Percentiles rank a stretch among this genome's conserved stretches.
Conservation (phyloP, 1,140 invertebrate species). For the Neocloeon triangulifer region DNA sequence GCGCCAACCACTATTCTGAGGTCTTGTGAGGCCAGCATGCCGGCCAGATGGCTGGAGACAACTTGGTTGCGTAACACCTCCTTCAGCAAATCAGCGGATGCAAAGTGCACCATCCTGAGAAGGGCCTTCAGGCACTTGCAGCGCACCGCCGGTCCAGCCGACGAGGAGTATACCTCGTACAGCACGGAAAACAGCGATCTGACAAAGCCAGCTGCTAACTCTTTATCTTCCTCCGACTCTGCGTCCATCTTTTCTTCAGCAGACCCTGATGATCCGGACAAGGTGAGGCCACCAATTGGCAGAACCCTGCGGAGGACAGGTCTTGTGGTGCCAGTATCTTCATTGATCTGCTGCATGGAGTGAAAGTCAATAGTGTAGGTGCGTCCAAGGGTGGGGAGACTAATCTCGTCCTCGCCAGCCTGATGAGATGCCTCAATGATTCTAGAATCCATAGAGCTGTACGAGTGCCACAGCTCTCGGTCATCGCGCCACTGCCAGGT, state of each 20-base stretch:
- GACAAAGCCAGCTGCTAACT: constrained; percentile 55
- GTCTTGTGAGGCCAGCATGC: constrained; percentile 92
- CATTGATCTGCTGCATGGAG: constrained; percentile 95
- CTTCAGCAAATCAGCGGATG: constrained; percentile 60
- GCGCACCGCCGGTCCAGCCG: constrained; percentile 87
- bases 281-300: constrained; percentile 9
- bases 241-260: constrained; percentile 24
- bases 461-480: constrained; percentile 45
- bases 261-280: no score
- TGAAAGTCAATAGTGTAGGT: constrained; percentile 92
- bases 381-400: constrained; percentile 67
- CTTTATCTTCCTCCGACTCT: constrained; percentile 32
- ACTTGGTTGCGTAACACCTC: constrained; percentile 80
- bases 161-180: constrained; percentile 93
- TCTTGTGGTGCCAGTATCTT: constrained; percentile 82
- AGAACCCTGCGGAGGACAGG: constrained; percentile 57
- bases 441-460: constrained; percentile 44
- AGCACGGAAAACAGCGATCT: constrained; percentile 73
- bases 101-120: constrained; percentile 86
- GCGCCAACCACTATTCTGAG: constrained; percentile 88
- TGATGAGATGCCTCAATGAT: constrained; percentile 80
- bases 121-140: constrained; percentile 91
- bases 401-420: constrained; percentile 85
- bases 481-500: constrained; percentile 94
- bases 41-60: constrained; percentile 90